phyloP scores from a whole-genome alignment of 2,113 vertebrate genomes.

The Stomatorhinus ivindoensis region DNA sequence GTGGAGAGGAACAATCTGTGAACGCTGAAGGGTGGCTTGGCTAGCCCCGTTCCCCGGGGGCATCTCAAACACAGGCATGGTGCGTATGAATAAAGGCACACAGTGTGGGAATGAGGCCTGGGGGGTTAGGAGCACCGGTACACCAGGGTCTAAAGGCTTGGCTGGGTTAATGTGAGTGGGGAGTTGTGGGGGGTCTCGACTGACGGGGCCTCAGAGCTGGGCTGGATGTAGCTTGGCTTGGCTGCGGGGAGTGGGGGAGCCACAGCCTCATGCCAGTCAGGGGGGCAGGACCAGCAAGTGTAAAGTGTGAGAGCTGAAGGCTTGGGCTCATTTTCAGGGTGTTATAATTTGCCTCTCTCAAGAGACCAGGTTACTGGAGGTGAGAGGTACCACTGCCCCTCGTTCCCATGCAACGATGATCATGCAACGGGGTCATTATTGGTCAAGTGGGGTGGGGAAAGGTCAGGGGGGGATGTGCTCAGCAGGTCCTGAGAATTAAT shows the following conservation, averaged over 20 bases:
- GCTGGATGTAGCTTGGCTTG: neutral
- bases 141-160: neutral
- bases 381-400: neutral
- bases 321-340: neutral
- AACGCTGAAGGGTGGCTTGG: neutral
- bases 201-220: neutral
- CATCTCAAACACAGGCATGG: neutral
- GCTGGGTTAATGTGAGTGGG: neutral
- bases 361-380: neutral
- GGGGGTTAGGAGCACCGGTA: neutral
- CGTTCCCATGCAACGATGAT: conserved; percentile 1
- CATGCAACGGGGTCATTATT: neutral
- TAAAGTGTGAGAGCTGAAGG: neutral
- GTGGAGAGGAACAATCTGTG: neutral
- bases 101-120: neutral
- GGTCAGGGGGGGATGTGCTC: neutral
- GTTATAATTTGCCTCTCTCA: neutral
- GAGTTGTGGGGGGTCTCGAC: neutral
- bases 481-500: neutral
- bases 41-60: neutral
- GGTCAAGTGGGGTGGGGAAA: neutral
- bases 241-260: neutral
- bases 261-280: neutral
- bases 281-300: neutral
- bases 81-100: conserved; percentile 4